Conservation (phyloP, 2,888 invertebrate genomes). For the Amiota mariae region DNA sequence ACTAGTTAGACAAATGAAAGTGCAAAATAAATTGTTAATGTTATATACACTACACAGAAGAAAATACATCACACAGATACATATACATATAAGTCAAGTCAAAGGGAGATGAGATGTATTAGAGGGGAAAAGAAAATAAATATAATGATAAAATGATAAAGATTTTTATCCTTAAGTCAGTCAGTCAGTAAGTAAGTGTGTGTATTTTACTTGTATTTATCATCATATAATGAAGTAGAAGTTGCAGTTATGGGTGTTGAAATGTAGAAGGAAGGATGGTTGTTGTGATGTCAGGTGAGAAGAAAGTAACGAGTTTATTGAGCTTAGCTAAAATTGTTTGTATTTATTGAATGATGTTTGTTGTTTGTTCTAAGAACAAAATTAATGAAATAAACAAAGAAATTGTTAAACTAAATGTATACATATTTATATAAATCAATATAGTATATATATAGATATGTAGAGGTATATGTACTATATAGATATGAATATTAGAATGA, state of each 20-base stretch:
- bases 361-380: constrained; percentile 59
- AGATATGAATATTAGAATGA: not conserved
- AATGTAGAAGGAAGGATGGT: no score
- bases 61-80: no score
- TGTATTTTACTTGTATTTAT: no score
- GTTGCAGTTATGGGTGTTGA: no score
- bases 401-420: constrained; percentile 28
- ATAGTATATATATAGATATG: constrained; percentile 40
- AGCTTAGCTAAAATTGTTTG: constrained; percentile 26
- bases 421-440: constrained; percentile 47
- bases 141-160: no score
- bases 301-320: not conserved
- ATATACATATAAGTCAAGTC: no score
- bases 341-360: constrained; percentile 17
- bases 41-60: not conserved
- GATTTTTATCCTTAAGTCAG: no score
- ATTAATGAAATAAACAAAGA: not conserved
- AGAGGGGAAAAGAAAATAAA: no score
- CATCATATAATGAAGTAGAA: no score
- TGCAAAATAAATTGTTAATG: not conserved
- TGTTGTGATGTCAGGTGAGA: no score
- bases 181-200: no score
- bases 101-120: no score
- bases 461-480: not conserved
- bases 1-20: not conserved